A percentile compares a stretch with the other conserved stretches of the same genome.
Evolutionary conservation across 1,140 invertebrate genomes (phyloP).

Genomic region (Wasmannia auropunctata): DNA sequence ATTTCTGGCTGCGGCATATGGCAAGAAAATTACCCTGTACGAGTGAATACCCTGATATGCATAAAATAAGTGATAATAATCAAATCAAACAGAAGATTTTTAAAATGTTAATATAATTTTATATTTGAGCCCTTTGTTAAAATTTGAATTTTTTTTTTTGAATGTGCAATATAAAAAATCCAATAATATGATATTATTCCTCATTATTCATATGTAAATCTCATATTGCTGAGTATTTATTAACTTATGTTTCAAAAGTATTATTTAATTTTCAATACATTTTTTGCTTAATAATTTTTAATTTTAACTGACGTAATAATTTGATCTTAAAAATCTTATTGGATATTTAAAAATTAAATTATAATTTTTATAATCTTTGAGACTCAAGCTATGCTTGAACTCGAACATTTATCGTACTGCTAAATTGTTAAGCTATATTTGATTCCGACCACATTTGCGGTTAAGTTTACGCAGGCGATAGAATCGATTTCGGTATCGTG

Average conservation of each 20-base stretch:
- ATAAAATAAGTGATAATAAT: conserved; percentile 30
- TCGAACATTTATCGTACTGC: neutral
- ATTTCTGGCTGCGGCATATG: conserved; percentile 1
- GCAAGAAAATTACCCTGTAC: neutral
- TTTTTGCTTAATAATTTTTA: neutral
- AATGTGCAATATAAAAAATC: neutral
- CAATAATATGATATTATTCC: neutral
- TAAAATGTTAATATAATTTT: conserved; percentile 31
- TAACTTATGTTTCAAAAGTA: neutral
- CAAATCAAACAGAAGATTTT: neutral
- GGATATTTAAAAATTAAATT: neutral
- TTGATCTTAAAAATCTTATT: neutral
- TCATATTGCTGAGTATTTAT: neutral
- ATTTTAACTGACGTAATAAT: neutral
- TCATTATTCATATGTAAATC: neutral
- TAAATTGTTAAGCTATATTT: neutral
- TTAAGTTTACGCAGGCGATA: neutral
- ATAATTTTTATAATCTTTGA: too few relatives aligned
- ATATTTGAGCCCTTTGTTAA: neutral
- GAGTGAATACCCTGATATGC: neutral
- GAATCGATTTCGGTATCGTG: neutral
- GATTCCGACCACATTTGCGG: neutral
- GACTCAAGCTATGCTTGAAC: too few relatives aligned
- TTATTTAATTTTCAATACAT: neutral
- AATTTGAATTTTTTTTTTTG: too few relatives aligned